Evolutionary conservation across 2,888 invertebrate species (phyloP).

Genomic region (Tanaodytes sp.): DNA sequence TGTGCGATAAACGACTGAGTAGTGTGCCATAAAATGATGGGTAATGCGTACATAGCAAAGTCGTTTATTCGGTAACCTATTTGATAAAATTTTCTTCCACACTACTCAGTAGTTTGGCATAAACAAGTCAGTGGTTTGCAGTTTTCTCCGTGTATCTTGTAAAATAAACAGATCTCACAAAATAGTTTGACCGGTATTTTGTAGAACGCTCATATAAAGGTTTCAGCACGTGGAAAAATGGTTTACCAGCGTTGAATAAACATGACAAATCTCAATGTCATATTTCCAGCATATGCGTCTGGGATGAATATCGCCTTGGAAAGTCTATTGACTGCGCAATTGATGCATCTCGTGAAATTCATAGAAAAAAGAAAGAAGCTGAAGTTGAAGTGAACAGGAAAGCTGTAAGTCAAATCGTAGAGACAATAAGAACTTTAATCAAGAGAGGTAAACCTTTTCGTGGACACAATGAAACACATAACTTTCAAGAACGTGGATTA

Average conservation of each 20-base stretch:
- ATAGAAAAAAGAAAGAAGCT: constrained; percentile 17
- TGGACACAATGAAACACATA: constrained; percentile 20
- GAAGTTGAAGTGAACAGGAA: constrained; percentile 14
- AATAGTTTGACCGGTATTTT: too few relatives aligned
- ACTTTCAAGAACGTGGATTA: constrained; percentile 14
- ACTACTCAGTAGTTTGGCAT: too few relatives aligned
- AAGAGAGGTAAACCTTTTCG: constrained; percentile 26
- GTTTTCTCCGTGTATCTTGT: too few relatives aligned
- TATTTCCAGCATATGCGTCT: constrained; percentile 14
- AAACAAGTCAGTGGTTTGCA: too few relatives aligned
- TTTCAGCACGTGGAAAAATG: constrained; percentile 26
- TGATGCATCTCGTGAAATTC: constrained; percentile 14
- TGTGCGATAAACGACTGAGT: too few relatives aligned
- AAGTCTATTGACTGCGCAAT: constrained; percentile 22
- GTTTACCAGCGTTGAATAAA: constrained; percentile 5
- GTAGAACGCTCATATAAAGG: too few relatives aligned
- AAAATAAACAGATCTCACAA: too few relatives aligned
- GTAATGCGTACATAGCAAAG: too few relatives aligned
- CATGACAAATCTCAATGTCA: constrained; percentile 28
- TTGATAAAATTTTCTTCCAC: too few relatives aligned
- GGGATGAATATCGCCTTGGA: constrained; percentile 18
- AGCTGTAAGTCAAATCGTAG: constrained; percentile 9
- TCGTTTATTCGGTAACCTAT: too few relatives aligned
- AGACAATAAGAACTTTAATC: constrained; percentile 12
- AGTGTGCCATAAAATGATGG: too few relatives aligned